These are phyloP conservation scores for Ladona fulva DNA, from an alignment of 1,140 invertebrate species.

Conservation along the genomic window DNA sequence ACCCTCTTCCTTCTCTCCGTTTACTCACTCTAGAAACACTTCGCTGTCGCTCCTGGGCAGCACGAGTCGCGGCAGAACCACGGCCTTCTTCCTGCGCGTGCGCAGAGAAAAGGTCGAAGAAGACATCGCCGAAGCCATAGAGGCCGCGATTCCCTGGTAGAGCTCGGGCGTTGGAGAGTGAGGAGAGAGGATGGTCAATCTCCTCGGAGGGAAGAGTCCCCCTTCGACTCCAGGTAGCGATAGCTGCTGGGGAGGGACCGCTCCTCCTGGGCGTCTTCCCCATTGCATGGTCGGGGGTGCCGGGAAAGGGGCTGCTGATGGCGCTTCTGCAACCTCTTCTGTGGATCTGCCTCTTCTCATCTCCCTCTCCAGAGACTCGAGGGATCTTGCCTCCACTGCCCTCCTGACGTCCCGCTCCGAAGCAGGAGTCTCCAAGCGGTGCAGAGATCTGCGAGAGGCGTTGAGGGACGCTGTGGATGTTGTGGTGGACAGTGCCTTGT, in stretches of 20 bases:
- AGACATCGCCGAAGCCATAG: conserved; percentile 26
- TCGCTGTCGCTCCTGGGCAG: conserved; percentile 61
- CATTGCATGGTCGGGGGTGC: not conserved
- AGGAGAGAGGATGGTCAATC: conserved; percentile 61
- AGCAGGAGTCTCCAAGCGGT: conserved; percentile 38
- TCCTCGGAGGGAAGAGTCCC: conserved; percentile 20
- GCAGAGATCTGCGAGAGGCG: not conserved
- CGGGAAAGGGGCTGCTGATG: not conserved
- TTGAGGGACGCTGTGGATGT: conserved; percentile 35
- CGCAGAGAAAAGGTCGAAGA: conserved; percentile 45
- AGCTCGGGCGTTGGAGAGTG: conserved; percentile 50
- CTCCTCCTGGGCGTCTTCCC: conserved; percentile 30
- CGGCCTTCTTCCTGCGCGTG: conserved; percentile 55
- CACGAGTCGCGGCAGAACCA: conserved; percentile 63
- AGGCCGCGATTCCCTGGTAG: conserved; percentile 32
- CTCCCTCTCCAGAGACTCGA: conserved; percentile 31
- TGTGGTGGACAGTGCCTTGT: not conserved
- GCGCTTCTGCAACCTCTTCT: not conserved
- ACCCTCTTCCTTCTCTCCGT: not conserved
- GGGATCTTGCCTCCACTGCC: conserved; percentile 42
- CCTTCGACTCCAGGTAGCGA: conserved; percentile 41
- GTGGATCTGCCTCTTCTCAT: not conserved
- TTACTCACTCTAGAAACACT: conserved; percentile 49
- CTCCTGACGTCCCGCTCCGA: conserved; percentile 53
- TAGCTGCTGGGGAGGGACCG: conserved; percentile 51